These are phyloP conservation scores for Andrena marginata DNA, from an alignment of 2,888 invertebrate species.

Conservation along the genomic window DNA sequence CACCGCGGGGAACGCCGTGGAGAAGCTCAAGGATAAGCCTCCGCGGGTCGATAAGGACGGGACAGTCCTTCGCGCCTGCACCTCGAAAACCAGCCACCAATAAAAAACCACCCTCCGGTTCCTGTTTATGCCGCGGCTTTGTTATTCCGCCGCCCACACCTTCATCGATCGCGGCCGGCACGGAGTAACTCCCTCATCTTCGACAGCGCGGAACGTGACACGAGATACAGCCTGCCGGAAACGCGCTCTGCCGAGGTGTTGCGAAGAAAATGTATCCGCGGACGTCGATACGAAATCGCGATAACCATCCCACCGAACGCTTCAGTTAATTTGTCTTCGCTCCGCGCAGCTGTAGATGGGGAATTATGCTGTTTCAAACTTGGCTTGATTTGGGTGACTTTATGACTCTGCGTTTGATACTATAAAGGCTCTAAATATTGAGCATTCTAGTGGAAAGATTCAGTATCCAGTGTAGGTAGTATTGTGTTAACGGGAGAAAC, in stretches of 20 bases:
- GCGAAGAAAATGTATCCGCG: slow-evolving; percentile 17
- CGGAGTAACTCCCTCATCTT: slow-evolving; percentile 61
- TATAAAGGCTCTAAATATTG: too few species aligned
- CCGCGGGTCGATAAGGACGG: slow-evolving; percentile 64
- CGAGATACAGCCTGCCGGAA: slow-evolving; percentile 36
- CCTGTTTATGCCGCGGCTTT: slow-evolving; percentile 66
- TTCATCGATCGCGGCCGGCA: slow-evolving; percentile 65
- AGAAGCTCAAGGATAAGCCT: slow-evolving; percentile 41
- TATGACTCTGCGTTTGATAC: background rate
- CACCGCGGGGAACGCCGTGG: slow-evolving; percentile 33
- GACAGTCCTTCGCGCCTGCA: slow-evolving; percentile 62
- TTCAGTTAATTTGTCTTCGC: slow-evolving; percentile 3
- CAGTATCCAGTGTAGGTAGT: too few species aligned
- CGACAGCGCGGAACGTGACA: slow-evolving; percentile 56
- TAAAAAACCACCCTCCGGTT: slow-evolving; percentile 65
- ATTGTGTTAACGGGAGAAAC: too few species aligned
- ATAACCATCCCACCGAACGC: slow-evolving; percentile 15
- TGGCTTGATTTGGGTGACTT: background rate
- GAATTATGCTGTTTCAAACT: slow-evolving; percentile 15
- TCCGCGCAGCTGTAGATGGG: background rate
- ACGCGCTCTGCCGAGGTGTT: slow-evolving; percentile 13
- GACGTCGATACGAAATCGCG: slow-evolving; percentile 25
- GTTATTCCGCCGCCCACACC: slow-evolving; percentile 68
- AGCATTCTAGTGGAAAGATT: too few species aligned
- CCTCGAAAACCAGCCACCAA: slow-evolving; percentile 62